Conservation (phyloP, 2,797 vertebrate species). For the Poecilia wingei region DNA sequence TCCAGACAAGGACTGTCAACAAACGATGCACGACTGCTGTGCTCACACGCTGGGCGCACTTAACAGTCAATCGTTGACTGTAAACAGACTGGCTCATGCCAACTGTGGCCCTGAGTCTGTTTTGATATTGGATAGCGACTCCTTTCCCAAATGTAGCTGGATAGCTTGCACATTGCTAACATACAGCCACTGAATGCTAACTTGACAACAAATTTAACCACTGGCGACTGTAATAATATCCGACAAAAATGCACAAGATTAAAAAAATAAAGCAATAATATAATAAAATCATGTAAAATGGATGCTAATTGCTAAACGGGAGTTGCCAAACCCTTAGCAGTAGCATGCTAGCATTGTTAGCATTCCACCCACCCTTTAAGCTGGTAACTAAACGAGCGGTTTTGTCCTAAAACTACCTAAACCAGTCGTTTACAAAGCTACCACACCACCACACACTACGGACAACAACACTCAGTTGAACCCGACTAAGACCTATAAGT, state of each 20-base stretch:
- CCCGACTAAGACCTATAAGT: slow-evolving; percentile 20
- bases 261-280: background rate
- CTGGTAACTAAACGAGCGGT: slow-evolving; percentile 21
- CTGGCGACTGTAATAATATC: background rate
- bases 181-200: slow-evolving; percentile 8
- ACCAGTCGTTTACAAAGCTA: background rate
- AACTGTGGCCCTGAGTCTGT: background rate
- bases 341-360: slow-evolving; percentile 62
- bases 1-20: slow-evolving; percentile 35
- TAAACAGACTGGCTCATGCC: slow-evolving; percentile 23
- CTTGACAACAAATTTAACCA: slow-evolving; percentile 15
- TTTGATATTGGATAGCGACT: slow-evolving; percentile 35
- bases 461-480: background rate
- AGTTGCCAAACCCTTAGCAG: slow-evolving; percentile 17
- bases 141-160: slow-evolving; percentile 46
- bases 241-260: background rate
- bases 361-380: slow-evolving; percentile 58
- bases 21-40: slow-evolving; percentile 20
- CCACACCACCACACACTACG: background rate
- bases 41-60: background rate
- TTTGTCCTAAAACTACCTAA: background rate
- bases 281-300: background rate
- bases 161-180: slow-evolving; percentile 27
- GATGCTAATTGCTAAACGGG: background rate
- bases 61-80: slow-evolving; percentile 21